phyloP scores from a whole-genome alignment of 2,888 invertebrate species.

The Campopleginae sp. region DNA sequence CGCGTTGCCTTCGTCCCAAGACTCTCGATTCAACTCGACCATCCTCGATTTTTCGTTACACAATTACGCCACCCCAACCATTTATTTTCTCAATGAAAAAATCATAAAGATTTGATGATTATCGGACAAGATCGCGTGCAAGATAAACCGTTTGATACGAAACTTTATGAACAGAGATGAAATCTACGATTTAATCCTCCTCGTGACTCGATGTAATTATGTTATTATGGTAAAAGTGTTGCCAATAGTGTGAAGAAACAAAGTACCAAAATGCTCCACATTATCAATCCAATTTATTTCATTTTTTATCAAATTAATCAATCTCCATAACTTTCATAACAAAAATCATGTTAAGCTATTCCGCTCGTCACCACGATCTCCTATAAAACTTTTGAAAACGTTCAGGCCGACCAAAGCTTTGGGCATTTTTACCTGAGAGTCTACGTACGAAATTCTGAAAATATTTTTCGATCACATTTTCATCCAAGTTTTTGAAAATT shows the following conservation, averaged over 20 bases:
- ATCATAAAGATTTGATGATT: not conserved
- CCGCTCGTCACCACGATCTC: too few relatives aligned
- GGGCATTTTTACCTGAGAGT: too few relatives aligned
- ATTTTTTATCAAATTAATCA: not conserved
- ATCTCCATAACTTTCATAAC: not conserved
- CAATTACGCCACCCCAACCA: slow-evolving; percentile 12
- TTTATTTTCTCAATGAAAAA: slow-evolving; percentile 6
- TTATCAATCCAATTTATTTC: not conserved
- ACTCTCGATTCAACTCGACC: slow-evolving; percentile 23
- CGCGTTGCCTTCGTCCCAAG: not conserved
- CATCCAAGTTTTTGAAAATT: too few relatives aligned
- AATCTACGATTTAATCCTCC: slow-evolving; percentile 21
- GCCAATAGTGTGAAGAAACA: not conserved
- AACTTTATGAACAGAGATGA: not conserved
- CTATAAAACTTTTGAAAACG: too few relatives aligned
- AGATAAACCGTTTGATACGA: not conserved
- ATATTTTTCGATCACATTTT: too few relatives aligned
- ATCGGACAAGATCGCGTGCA: slow-evolving; percentile 21
- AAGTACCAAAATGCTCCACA: not conserved
- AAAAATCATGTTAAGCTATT: too few relatives aligned
- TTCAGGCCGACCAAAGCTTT: too few relatives aligned
- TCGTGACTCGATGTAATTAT: not conserved
- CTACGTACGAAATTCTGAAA: too few relatives aligned
- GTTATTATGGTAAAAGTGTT: not conserved
- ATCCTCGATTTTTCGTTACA: slow-evolving; percentile 6